A percentile compares a stretch with the other conserved stretches of the same genome.
These are phyloP conservation scores for Portevinia maculata DNA, from an alignment of 2,888 invertebrate species.

Conservation along the genomic window DNA sequence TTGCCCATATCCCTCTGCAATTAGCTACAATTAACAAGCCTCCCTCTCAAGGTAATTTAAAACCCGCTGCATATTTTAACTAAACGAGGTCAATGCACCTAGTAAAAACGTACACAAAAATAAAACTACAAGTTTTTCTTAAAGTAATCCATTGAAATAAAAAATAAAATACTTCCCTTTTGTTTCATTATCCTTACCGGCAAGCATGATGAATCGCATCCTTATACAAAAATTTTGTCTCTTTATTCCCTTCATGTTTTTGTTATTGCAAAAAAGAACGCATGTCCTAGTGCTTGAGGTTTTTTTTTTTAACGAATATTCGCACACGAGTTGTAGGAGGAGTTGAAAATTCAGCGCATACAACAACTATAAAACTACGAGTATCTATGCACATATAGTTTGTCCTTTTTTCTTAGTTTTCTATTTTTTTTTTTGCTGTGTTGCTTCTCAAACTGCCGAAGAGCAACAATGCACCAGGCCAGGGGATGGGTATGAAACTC, in stretches of 20 bases:
- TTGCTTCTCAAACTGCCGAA: conserved; percentile 44
- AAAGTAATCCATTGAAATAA: conserved; percentile 57
- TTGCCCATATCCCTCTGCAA: neutral
- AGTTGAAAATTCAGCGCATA: conserved; percentile 65
- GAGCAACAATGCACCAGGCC: conserved; percentile 64
- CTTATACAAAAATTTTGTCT: conserved; percentile 52
- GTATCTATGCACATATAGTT: conserved; percentile 70
- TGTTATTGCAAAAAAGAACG: conserved; percentile 56
- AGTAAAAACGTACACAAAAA: conserved; percentile 22
- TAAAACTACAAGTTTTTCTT: conserved; percentile 30
- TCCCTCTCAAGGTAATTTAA: conserved; percentile 4
- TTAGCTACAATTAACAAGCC: conserved; percentile 12
- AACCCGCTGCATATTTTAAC: conserved; percentile 24
- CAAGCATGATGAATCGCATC: conserved; percentile 72
- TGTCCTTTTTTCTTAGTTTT: conserved; percentile 39
- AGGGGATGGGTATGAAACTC: conserved; percentile 46
- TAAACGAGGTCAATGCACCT: conserved; percentile 60
- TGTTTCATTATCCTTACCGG: conserved; percentile 72
- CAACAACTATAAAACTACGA: conserved; percentile 65
- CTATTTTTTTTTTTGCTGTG: conserved; percentile 18
- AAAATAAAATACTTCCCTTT: conserved; percentile 54
- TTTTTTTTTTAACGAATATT: conserved; percentile 49
- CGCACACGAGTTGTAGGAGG: conserved; percentile 65
- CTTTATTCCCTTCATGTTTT: conserved; percentile 1
- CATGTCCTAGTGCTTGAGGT: conserved; percentile 60